Conservation (phyloP, 2,888 invertebrate genomes). For the Plagiodera versicolora region DNA sequence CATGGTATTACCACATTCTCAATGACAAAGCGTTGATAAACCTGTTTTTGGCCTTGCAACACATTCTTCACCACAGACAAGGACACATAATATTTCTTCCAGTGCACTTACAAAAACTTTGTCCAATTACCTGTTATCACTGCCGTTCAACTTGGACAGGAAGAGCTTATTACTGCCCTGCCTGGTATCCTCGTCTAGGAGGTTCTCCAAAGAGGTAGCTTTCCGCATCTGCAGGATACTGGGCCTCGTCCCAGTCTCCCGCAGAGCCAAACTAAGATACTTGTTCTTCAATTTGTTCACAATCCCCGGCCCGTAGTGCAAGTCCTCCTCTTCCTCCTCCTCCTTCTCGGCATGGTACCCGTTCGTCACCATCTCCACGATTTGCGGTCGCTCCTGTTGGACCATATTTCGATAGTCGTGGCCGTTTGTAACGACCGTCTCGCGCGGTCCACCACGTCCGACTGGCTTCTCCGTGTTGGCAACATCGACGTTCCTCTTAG, state of each 20-base stretch:
- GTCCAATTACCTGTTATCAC: conserved; percentile 37
- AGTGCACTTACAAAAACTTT: no score
- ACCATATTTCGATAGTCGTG: conserved; percentile 47
- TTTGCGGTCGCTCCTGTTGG: conserved; percentile 44
- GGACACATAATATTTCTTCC: no score
- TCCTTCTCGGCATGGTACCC: conserved; percentile 44
- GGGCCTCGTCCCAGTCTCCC: conserved; percentile 66
- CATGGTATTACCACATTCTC: conserved; percentile 46
- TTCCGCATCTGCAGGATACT: conserved; percentile 71
- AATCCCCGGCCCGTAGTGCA: conserved; percentile 89
- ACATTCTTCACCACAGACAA: no score
- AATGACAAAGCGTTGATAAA: conserved; percentile 42
- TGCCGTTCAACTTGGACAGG: conserved; percentile 42
- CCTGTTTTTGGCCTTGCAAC: conserved; percentile 45
- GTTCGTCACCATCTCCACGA: conserved; percentile 36
- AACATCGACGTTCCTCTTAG: conserved; percentile 36
- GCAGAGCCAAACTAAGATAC: conserved; percentile 80
- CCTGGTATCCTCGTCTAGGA: conserved; percentile 68
- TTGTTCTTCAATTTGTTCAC: conserved; percentile 85
- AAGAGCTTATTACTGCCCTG: conserved; percentile 38
- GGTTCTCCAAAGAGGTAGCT: conserved; percentile 82
- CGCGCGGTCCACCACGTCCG: conserved; percentile 27
- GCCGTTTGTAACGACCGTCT: conserved; percentile 55
- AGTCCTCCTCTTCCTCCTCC: conserved; percentile 61
- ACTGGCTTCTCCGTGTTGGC: conserved; percentile 38